Evolutionary conservation across 2,113 vertebrate genomes (phyloP), one percentile per base, ranked within the genome.

Genomic region (Epinephelus fuscoguttatus): DNA sequence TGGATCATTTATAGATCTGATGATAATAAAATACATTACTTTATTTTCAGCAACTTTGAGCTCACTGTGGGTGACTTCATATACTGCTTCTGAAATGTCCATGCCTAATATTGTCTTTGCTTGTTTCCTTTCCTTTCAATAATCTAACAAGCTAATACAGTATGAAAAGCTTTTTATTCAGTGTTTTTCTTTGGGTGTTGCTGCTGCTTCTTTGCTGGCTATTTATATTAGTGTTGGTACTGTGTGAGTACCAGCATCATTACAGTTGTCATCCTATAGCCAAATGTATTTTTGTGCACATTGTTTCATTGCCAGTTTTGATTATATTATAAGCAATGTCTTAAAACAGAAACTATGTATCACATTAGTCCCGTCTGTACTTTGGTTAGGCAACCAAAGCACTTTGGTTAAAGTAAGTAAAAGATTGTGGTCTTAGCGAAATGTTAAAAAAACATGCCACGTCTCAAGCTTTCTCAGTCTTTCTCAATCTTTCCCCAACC

Each of bases 1-100:
- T 82, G 66, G 70, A 86, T 87, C 61, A 78, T 82, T 80, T 85
- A 66, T 80, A 85, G 79, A 87, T 88, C 70, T 61, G 52, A 86
- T 69, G 57, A 86, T 76, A 55, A 68, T 66, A 78, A 78, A 79
- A 84, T 61, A 59, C 40, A 83, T 75, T 42, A 77, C 19, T 80
- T 73, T 9, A 68, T 80, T 76, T 81, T 81, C 25, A 79, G 57
- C 0, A 73, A 80, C 75, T 76, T 80, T 57, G 19, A 61, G 63
- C 30, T 82, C 37, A 68, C 33, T 61, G n/a, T 14, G 4, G 53
- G 45, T 49, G 47, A 86, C 49, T 67, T 61, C 49, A 77, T 74
- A 30, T 49, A 59, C 59, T 40, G 72, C 42, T 69, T 76, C 12
- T 73, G 56, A 67, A 40, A 59, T 64, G 2, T 30, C 42, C 25